Percentiles rank a stretch among this genome's conserved stretches.
Evolutionary conservation across 2,888 invertebrate species (phyloP).

Genomic region (Xylota sylvarum): DNA sequence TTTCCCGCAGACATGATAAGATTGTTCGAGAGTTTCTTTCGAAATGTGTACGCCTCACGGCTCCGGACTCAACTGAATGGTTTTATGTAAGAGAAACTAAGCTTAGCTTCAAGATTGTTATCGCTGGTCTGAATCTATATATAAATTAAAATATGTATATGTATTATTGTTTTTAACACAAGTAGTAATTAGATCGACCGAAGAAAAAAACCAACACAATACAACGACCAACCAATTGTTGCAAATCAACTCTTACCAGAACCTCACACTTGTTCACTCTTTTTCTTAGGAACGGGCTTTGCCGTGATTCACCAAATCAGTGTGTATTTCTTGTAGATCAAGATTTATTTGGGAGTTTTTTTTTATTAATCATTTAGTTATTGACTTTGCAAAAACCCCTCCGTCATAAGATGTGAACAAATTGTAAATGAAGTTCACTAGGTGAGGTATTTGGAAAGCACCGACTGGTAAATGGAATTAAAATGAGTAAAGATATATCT

Average conservation of each 20-base stretch:
- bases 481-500: background rate
- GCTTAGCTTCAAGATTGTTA: conserved; percentile 40
- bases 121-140: conserved; percentile 37
- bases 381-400: conserved; percentile 19
- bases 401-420: background rate
- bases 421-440: background rate
- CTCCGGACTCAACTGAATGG: conserved; percentile 69
- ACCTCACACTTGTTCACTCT: conserved; percentile 10
- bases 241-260: conserved; percentile 50
- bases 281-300: conserved; percentile 32
- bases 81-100: conserved; percentile 30
- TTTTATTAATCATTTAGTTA: conserved; percentile 30
- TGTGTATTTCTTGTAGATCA: conserved; percentile 18
- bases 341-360: conserved; percentile 25
- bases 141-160: conserved; percentile 35
- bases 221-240: conserved; percentile 65
- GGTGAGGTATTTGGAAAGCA: background rate
- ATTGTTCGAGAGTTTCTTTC: conserved; percentile 72
- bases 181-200: conserved; percentile 40
- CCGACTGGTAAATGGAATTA: too few relatives aligned
- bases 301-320: conserved; percentile 42
- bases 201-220: conserved; percentile 4
- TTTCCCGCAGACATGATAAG: conserved; percentile 87
- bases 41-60: conserved; percentile 61
- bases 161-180: conserved; percentile 23